Base-by-base conservation (phyloP, 2,888 invertebrate species). In the Diaphora mendica region DNA sequence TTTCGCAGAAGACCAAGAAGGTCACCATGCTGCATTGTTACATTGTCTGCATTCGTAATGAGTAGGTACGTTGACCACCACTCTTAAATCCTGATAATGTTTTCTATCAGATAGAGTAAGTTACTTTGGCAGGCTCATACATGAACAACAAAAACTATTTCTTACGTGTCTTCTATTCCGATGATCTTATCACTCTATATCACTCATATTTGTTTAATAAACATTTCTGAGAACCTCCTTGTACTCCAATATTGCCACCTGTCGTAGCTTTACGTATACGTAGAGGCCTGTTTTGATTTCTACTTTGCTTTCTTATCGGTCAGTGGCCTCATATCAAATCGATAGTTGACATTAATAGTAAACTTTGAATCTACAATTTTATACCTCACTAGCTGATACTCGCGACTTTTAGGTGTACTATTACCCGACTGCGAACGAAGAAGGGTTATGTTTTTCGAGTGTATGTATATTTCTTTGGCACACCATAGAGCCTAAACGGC, bases 291-390 rank as follows among this genome's bases (percentile, higher is more conserved):
- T 20, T 39, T 23, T 64, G 64, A 64, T 64, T 64, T 64, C 64
- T 23, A 51, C 33, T 35, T 3, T 51, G 9, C 55, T 69, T 59
- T 48, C 70, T 64, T 70, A 70, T 70, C 70, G 33, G 64, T 44
- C 70, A 64, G 33, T 64, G 9, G 8, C 33, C 64, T 64, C 64
- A 15, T 64, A 23, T 13, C 64, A 15, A 70, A 70, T 48, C 70
- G 44, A 64, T 64, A 48, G 44, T 44, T 30, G 64, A 48, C 64
- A 33, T 64, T 64, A 44, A 23, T 26, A 62, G 35, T 26, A 20
- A 62, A 69, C 39, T 23, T 62, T 30, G 17, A 30, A 4, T 30
- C 0, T 30, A 30, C 2, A 62, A 30, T 30, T 62, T 62, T 62
- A 62, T 62, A 30, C 30, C 26, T 17, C 15, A 30, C 26, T 17